Percentiles rank a stretch among this genome's conserved stretches.
Conservation (phyloP, 2,113 vertebrate genomes). For the Myotis lucifugus region DNA sequence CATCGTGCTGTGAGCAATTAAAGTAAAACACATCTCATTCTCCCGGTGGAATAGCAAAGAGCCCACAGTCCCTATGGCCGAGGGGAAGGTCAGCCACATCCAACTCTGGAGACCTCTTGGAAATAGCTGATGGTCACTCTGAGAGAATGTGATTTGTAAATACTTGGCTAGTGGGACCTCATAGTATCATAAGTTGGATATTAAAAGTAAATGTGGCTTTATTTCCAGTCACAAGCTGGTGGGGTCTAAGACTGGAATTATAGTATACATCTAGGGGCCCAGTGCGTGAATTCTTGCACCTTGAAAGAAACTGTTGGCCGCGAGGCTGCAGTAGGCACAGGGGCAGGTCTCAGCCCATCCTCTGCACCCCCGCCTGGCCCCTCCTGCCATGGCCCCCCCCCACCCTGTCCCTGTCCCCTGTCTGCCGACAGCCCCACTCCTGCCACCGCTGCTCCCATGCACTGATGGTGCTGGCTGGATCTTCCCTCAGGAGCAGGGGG, state of each 20-base stretch:
- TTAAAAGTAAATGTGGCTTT: slow-evolving; percentile 26
- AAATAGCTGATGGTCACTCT: not conserved
- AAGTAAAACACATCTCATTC: not conserved
- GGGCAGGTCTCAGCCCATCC: too few species aligned
- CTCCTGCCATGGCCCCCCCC: too few species aligned
- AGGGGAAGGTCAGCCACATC: not conserved
- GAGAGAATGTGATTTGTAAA: not conserved
- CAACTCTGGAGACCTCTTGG: not conserved
- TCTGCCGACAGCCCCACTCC: too few species aligned
- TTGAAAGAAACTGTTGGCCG: too few species aligned
- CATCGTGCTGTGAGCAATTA: not conserved
- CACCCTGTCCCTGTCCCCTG: too few species aligned
- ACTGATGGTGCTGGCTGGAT: too few species aligned
- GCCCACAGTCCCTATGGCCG: fast-evolving
- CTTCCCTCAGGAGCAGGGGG: too few species aligned
- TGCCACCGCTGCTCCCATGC: too few species aligned
- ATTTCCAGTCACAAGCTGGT: not conserved
- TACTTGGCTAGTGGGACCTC: not conserved
- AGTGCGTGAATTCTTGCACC: too few species aligned
- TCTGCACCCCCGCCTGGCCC: too few species aligned
- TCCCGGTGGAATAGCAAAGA: not conserved
- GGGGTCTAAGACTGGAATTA: slow-evolving; percentile 13
- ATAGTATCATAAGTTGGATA: not conserved
- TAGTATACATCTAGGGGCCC: not conserved
- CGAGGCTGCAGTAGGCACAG: too few species aligned